A percentile compares a stretch with the other conserved stretches of the same genome.
Evolutionary conservation across 1,140 invertebrate species (phyloP).

Genomic region (Lordiphosa mommai): DNA sequence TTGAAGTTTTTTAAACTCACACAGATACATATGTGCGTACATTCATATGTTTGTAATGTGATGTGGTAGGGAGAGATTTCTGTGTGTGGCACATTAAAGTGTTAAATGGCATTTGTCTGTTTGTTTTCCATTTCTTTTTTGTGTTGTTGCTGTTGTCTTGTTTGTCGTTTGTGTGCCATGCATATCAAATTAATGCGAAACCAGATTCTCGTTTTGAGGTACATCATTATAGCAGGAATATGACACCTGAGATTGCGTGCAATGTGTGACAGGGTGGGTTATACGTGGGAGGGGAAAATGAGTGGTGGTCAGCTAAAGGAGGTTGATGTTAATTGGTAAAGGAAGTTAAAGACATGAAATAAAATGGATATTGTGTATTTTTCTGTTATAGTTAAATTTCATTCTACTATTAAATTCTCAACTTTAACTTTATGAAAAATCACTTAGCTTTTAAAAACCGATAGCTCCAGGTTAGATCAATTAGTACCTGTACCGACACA

Average conservation of each 20-base stretch:
- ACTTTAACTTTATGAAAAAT: too few species aligned
- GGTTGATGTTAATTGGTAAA: neutral
- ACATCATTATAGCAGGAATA: constrained; percentile 44
- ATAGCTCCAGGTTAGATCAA: too few species aligned
- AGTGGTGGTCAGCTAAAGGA: neutral
- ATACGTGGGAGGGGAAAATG: constrained; percentile 1
- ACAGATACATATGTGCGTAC: neutral
- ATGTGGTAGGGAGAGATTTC: constrained; percentile 1
- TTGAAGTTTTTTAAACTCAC: constrained; percentile 43
- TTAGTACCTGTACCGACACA: too few species aligned
- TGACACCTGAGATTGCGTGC: constrained; percentile 49
- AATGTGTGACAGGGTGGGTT: neutral
- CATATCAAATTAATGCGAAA: constrained; percentile 44
- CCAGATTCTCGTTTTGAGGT: constrained; percentile 9
- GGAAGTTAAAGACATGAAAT: constrained; percentile 5
- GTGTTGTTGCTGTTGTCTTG: constrained; percentile 3
- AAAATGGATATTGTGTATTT: neutral
- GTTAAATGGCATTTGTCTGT: constrained; percentile 43
- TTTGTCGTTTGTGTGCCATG: constrained; percentile 15
- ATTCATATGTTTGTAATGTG: neutral
- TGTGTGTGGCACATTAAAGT: constrained; percentile 44
- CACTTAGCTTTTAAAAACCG: too few species aligned
- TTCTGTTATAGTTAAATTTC: too few species aligned
- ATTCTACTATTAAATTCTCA: too few species aligned
- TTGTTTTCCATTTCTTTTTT: constrained; percentile 6